A percentile compares a stretch with the other conserved stretches of the same genome.
These are phyloP conservation scores for Epizoanthus ramosus DNA, from an alignment of 92 coral and sea anemone genomes.

Conservation along the genomic window DNA sequence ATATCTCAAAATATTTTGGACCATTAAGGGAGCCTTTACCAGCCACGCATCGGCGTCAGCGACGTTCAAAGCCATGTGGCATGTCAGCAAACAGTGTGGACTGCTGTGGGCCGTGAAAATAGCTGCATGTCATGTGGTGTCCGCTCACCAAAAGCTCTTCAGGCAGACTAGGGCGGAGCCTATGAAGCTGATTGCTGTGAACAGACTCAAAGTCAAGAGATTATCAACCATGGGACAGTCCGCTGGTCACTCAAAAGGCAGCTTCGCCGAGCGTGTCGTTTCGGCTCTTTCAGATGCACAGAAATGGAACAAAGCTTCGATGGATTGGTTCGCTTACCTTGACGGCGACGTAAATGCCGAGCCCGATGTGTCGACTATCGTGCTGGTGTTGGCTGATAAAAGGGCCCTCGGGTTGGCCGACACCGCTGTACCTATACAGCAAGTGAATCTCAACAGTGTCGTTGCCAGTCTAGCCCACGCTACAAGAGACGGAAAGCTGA, in stretches of 20 bases:
- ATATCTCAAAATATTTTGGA: conserved; percentile 43
- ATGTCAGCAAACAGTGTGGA: conserved; percentile 19
- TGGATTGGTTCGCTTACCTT: conserved; percentile 21
- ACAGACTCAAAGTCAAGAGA: conserved; percentile 6
- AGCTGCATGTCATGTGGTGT: conserved; percentile 25
- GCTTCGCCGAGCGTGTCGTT: conserved; percentile 15
- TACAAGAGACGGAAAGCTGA: background rate
- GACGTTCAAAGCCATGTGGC: conserved; percentile 36
- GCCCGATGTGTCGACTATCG: background rate
- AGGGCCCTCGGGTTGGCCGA: background rate
- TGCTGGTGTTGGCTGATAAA: conserved; percentile 35
- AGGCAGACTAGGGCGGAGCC: background rate
- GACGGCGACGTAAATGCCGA: background rate
- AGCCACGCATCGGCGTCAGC: conserved; percentile 16
- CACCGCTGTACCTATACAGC: conserved; percentile 3
- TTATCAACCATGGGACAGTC: background rate
- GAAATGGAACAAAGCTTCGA: conserved; percentile 13
- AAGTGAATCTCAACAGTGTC: background rate
- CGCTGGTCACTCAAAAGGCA: conserved; percentile 9
- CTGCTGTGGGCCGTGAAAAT: conserved; percentile 26
- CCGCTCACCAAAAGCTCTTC: conserved; percentile 12
- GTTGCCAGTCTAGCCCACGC: conserved; percentile 1
- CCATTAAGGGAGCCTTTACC: conserved; percentile 47
- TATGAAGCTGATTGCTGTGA: conserved; percentile 19
- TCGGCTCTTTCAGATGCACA: conserved; percentile 7